These are phyloP conservation scores for Acanthurus tractus DNA, from an alignment of 2,797 vertebrate species.

Conservation along the genomic window DNA sequence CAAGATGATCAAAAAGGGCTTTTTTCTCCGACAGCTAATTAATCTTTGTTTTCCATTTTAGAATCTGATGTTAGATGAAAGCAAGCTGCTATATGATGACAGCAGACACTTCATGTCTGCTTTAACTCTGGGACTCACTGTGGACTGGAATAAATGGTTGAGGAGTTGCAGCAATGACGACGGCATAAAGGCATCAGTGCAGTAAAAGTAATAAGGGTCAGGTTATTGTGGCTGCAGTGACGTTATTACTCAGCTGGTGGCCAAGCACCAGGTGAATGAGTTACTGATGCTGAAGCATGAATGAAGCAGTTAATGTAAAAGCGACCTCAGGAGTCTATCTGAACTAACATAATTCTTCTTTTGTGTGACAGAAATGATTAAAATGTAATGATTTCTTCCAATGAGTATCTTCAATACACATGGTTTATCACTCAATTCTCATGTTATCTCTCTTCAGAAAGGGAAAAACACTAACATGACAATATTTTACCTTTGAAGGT, in stretches of 20 bases:
- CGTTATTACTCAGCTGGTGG: background rate
- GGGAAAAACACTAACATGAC: background rate
- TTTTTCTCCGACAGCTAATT: too few relatives aligned
- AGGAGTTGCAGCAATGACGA: background rate
- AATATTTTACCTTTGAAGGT: background rate
- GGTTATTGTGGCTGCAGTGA: background rate
- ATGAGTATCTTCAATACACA: too few relatives aligned
- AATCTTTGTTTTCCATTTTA: too few relatives aligned
- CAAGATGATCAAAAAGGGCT: background rate
- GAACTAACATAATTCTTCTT: background rate
- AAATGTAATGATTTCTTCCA: background rate
- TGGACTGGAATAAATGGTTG: too few relatives aligned
- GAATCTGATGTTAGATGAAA: too few relatives aligned
- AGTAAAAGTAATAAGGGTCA: background rate
- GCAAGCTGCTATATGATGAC: too few relatives aligned
- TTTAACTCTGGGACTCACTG: too few relatives aligned
- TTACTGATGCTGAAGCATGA: background rate
- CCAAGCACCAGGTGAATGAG: conserved; percentile 1
- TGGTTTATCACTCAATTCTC: background rate
- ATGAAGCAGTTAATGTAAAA: background rate
- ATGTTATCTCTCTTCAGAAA: background rate
- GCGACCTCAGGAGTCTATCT: background rate
- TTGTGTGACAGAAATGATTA: background rate
- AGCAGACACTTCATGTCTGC: too few relatives aligned
- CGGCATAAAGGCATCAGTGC: background rate